These are phyloP conservation scores for Caenorhabditis elegans DNA, from an alignment of 1,140 invertebrate species.

Conservation along the genomic window WBcel235 BX284605.5:5341001-5341500, in stretches of 20 bases:
- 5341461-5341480: too few relatives aligned
- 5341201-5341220: not conserved
- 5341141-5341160: not conserved
- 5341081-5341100: not conserved
- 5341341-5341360: too few relatives aligned
- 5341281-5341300: not conserved
- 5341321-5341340: too few relatives aligned
- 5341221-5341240: not conserved
- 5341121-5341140: not conserved
- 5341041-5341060: not conserved
- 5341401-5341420: too few relatives aligned
- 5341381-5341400: too few relatives aligned
- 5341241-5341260: not conserved
- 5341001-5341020: not conserved
- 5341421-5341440: too few relatives aligned
- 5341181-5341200: not conserved
- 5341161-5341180: not conserved
- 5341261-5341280: not conserved
- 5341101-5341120: constrained; percentile 3
- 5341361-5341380: too few relatives aligned
- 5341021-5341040: not conserved
- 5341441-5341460: too few relatives aligned
- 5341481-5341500: too few relatives aligned
- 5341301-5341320: constrained; percentile 3
- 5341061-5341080: not conserved